These are phyloP conservation scores for Neoarius graeffei DNA, from an alignment of 2,113 vertebrate genomes.

Conservation along the genomic window DNA sequence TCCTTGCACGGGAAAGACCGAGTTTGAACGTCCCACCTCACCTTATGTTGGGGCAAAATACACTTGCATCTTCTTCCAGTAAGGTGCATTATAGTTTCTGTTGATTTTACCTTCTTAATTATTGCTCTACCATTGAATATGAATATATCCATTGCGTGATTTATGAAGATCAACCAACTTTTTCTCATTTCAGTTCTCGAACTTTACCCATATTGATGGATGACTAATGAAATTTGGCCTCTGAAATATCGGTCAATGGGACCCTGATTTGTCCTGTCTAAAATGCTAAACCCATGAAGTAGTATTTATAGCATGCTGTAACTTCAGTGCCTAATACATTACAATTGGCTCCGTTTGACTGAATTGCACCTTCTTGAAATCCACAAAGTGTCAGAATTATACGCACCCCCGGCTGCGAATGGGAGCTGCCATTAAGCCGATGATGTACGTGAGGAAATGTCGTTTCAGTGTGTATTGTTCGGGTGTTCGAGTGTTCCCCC, in stretches of 20 bases:
- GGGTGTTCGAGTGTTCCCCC: slow-evolving; percentile 52
- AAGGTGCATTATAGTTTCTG: neutral
- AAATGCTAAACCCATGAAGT: neutral
- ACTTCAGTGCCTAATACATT: neutral
- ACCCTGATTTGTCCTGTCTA: neutral
- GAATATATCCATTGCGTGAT: neutral
- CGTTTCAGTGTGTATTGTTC: slow-evolving; percentile 65
- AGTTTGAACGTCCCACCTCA: neutral
- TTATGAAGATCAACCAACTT: neutral
- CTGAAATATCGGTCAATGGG: too few relatives aligned
- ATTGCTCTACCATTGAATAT: neutral
- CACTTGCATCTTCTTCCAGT: neutral
- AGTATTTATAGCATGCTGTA: neutral
- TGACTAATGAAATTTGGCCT: neutral
- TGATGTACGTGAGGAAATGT: slow-evolving; percentile 48
- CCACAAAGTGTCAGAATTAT: slow-evolving; percentile 17
- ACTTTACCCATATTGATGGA: neutral
- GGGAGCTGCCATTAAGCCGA: slow-evolving; percentile 28
- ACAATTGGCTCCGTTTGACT: neutral
- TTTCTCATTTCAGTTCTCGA: neutral
- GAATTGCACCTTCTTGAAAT: neutral
- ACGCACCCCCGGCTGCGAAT: slow-evolving; percentile 17
- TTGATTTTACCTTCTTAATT: neutral
- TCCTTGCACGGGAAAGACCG: too few relatives aligned
- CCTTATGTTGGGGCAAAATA: neutral